Conservation (phyloP, 2,888 invertebrate species). For the Diadegma fenestrale region DNA sequence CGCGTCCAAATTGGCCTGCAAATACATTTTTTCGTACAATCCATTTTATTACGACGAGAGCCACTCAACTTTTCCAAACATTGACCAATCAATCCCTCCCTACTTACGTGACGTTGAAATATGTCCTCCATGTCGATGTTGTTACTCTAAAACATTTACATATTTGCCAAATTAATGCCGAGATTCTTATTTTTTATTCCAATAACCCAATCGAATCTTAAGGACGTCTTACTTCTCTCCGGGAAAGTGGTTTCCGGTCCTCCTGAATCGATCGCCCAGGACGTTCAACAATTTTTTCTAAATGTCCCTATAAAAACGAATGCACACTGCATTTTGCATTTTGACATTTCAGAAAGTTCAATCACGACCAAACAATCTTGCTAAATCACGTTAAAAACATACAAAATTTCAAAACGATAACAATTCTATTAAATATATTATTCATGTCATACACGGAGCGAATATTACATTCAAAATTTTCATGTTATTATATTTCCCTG, state of each 20-base stretch:
- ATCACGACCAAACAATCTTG: too few relatives aligned
- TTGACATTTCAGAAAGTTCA: not conserved
- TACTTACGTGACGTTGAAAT: slow-evolving; percentile 86
- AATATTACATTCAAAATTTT: too few relatives aligned
- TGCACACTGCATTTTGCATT: not conserved
- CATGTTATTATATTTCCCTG: too few relatives aligned
- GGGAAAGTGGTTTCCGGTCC: slow-evolving; percentile 85
- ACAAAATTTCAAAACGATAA: too few relatives aligned
- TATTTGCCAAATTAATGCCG: not conserved
- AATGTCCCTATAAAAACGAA: slow-evolving; percentile 88
- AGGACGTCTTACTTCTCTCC: slow-evolving; percentile 85
- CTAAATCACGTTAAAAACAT: too few relatives aligned
- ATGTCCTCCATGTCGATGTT: slow-evolving; percentile 90
- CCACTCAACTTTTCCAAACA: not conserved
- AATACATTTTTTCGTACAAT: slow-evolving; percentile 10
- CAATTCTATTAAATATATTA: too few relatives aligned
- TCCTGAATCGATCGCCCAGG: slow-evolving; percentile 88
- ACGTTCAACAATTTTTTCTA: slow-evolving; percentile 94
- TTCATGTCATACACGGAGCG: too few relatives aligned
- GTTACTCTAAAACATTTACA: slow-evolving; percentile 85
- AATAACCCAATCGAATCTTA: not conserved
- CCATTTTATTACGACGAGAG: not conserved
- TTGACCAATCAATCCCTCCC: not conserved
- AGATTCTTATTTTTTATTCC: not conserved
- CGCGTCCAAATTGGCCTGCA: slow-evolving; percentile 82